phyloP scores from a whole-genome alignment of 2,888 invertebrate genomes.

The Conistra vaccinii region DNA sequence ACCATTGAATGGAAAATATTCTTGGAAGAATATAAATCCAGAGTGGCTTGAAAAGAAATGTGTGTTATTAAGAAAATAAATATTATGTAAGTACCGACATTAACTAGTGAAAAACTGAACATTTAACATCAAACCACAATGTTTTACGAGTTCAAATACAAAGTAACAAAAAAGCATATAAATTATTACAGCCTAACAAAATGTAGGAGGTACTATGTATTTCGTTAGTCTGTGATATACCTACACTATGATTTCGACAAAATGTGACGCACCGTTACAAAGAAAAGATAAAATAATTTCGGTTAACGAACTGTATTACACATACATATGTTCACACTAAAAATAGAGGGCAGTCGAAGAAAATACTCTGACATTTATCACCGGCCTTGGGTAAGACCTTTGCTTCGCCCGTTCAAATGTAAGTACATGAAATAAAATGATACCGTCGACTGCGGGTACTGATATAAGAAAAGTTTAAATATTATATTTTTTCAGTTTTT shows the following conservation, averaged over 20 bases:
- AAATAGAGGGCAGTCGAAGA: conserved; percentile 53
- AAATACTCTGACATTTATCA: conserved; percentile 63
- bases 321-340: conserved; percentile 46
- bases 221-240: not conserved
- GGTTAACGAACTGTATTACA: conserved; percentile 30
- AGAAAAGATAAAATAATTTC: conserved; percentile 35
- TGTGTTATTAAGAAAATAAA: not conserved
- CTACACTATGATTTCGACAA: conserved; percentile 14
- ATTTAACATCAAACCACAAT: not conserved
- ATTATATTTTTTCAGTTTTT: conserved; percentile 47
- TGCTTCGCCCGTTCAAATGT: conserved; percentile 43
- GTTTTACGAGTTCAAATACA: not conserved
- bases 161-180: not conserved
- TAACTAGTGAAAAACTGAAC: not conserved
- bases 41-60: not conserved
- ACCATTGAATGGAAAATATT: not conserved
- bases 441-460: conserved; percentile 41
- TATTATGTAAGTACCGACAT: not conserved
- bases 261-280: not conserved
- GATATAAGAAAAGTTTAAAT: conserved; percentile 50
- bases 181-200: not conserved
- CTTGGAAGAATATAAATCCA: not conserved
- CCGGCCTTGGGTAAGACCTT: conserved; percentile 46
- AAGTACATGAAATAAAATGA: conserved; percentile 60
- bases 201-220: not conserved